These are phyloP conservation scores for Nemapogon koenigi DNA, from an alignment of 2,888 invertebrate species.

Conservation along the genomic window DNA sequence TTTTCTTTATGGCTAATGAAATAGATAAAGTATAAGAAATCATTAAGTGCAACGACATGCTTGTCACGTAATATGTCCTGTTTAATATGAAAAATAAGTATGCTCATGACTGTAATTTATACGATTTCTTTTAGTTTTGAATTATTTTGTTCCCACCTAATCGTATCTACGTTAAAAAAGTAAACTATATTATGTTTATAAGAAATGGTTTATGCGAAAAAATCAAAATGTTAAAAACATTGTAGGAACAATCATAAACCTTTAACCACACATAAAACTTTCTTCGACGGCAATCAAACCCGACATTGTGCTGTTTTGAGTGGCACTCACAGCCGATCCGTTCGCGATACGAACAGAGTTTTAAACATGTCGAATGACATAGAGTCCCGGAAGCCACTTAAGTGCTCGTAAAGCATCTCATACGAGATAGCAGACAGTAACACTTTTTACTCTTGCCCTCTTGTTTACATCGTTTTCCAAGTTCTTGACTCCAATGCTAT, in stretches of 20 bases:
- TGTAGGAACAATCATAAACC: constrained; percentile 35
- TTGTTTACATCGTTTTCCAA: constrained; percentile 7
- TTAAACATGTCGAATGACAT: constrained; percentile 38
- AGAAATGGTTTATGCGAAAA: too few species aligned
- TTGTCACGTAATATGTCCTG: too few species aligned
- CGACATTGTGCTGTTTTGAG: constrained; percentile 41
- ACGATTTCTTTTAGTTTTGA: too few species aligned
- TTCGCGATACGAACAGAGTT: constrained; percentile 32
- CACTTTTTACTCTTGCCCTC: constrained; percentile 6
- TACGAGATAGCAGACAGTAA: constrained; percentile 23
- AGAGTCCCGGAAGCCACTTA: constrained; percentile 35
- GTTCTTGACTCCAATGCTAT: too few species aligned
- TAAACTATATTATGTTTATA: too few species aligned
- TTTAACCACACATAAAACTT: constrained; percentile 38
- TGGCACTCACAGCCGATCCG: constrained; percentile 14
- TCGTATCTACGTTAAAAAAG: too few species aligned
- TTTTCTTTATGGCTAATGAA: too few species aligned
- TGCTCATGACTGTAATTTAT: too few species aligned
- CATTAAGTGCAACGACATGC: too few species aligned
- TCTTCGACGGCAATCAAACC: constrained; percentile 35
- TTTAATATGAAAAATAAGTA: too few species aligned
- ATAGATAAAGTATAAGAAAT: too few species aligned
- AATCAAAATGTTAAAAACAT: constrained; percentile 15
- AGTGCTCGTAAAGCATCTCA: constrained; percentile 57
- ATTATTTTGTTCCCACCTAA: too few species aligned